phyloP scores from a whole-genome alignment of 2,797 vertebrate species.

The Alectoris magna region DNA sequence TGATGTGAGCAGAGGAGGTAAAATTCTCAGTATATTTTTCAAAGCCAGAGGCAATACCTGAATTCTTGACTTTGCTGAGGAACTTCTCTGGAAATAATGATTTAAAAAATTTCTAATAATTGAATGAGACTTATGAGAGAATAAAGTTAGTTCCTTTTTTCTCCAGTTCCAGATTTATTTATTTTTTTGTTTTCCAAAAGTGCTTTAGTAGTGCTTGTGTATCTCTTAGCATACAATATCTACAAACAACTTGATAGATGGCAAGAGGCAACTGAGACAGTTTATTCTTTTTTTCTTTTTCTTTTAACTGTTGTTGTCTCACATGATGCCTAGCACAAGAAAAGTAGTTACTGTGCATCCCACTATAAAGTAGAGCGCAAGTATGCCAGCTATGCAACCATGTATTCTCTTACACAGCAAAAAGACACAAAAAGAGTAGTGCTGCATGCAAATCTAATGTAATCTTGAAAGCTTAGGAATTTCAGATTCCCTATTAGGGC shows the following conservation, averaged over 20 bases:
- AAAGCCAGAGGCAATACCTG: background rate
- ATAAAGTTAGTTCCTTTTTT: background rate
- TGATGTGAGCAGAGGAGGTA: background rate
- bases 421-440: background rate
- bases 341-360: background rate
- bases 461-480: background rate
- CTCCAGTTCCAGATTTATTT: background rate
- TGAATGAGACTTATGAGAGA: background rate
- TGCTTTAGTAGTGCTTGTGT: background rate
- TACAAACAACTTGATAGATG: background rate
- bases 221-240: background rate
- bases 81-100: background rate
- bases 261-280: background rate
- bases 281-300: background rate
- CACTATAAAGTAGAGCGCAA: background rate
- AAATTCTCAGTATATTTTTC: background rate
- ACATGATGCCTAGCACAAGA: background rate
- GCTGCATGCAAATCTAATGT: background rate
- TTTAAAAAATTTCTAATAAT: background rate
- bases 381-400: background rate
- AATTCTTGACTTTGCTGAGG: background rate
- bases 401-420: fast-evolving
- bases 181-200: background rate
- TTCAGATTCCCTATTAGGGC: background rate
- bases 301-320: background rate